These are phyloP conservation scores for Aproaerema taeniolella DNA, from an alignment of 2,888 invertebrate genomes.

Conservation along the genomic window DNA sequence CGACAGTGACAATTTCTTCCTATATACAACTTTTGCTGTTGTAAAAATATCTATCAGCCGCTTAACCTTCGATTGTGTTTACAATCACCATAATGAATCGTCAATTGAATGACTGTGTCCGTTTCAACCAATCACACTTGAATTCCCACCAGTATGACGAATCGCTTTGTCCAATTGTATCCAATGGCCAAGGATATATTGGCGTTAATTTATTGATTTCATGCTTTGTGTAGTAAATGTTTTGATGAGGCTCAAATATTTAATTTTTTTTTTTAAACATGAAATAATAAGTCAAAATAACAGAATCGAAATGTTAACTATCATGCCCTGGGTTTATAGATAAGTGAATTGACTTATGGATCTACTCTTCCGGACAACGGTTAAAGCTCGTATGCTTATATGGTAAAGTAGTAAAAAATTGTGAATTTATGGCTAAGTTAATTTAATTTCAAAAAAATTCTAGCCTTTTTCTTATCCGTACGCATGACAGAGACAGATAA, in stretches of 20 bases:
- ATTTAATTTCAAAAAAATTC: no score
- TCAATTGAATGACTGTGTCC: conserved; percentile 33
- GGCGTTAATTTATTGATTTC: not conserved
- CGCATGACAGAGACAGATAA: not conserved
- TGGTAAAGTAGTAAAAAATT: no score
- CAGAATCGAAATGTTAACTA: no score
- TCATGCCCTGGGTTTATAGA: no score
- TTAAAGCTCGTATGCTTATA: no score
- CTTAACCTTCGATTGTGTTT: conserved; percentile 38
- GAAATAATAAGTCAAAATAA: no score
- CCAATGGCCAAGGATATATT: conserved; percentile 13
- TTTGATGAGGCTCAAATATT: no score
- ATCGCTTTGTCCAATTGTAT: conserved; percentile 26
- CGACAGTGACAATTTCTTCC: not conserved
- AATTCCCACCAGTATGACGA: conserved; percentile 27
- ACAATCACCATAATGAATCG: conserved; percentile 41
- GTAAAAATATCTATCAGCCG: conserved; percentile 1
- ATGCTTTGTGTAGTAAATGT: no score
- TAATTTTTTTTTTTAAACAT: no score
- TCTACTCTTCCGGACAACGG: no score
- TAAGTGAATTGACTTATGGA: not conserved
- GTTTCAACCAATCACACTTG: conserved; percentile 39
- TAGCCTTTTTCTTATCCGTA: no score
- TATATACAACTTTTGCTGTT: not conserved
- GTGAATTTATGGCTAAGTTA: no score